Percentiles rank a stretch among this genome's conserved stretches.
These are phyloP conservation scores for Timema podura DNA, from an alignment of 2,888 invertebrate species.

Conservation along the genomic window DNA sequence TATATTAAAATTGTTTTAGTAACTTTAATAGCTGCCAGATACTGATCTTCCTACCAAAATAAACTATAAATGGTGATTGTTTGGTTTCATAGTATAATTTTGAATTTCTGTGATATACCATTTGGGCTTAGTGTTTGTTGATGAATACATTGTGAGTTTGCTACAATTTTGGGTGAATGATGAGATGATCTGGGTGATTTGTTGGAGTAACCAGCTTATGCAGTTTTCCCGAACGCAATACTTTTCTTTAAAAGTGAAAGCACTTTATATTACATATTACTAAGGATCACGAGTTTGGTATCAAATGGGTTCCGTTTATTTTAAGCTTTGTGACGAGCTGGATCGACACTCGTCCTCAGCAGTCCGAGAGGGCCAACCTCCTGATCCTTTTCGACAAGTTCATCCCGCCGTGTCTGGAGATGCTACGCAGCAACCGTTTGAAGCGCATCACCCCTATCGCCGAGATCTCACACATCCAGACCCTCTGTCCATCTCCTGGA, in stretches of 20 bases:
- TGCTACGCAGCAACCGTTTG: slow-evolving; percentile 60
- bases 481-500: slow-evolving; percentile 85
- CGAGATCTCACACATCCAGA: slow-evolving; percentile 84
- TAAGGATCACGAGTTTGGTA: neutral
- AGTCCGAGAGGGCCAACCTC: slow-evolving; percentile 73
- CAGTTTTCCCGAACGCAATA: too few relatives aligned
- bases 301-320: neutral
- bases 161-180: too few relatives aligned
- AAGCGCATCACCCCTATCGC: slow-evolving; percentile 89
- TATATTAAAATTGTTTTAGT: too few relatives aligned
- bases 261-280: neutral
- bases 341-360: slow-evolving; percentile 71
- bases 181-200: too few relatives aligned
- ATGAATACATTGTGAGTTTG: too few relatives aligned
- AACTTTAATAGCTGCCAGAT: too few relatives aligned
- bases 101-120: too few relatives aligned
- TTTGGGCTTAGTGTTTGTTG: too few relatives aligned
- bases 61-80: too few relatives aligned
- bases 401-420: slow-evolving; percentile 77
- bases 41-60: too few relatives aligned
- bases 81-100: too few relatives aligned
- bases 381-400: slow-evolving; percentile 87
- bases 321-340: slow-evolving; percentile 82
- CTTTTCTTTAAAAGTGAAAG: neutral
- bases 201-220: too few relatives aligned